These are phyloP conservation scores for Alviniconcha strummeri DNA, from an alignment of 2,888 invertebrate species.

Conservation along the genomic window DNA sequence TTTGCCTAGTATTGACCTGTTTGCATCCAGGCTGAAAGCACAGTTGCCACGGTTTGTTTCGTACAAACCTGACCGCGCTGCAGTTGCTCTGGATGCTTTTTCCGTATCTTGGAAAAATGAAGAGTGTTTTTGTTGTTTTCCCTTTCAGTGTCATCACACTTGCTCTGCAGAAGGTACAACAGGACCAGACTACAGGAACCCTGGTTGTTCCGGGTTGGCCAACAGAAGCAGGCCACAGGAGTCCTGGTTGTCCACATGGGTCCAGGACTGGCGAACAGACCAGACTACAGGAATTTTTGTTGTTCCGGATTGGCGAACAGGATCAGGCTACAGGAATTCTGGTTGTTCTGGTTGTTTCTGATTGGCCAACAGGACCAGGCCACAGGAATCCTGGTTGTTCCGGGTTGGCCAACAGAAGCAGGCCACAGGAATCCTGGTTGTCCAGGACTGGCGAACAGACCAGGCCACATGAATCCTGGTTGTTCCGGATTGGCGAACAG, in stretches of 20 bases:
- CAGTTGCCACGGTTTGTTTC: conserved; percentile 21
- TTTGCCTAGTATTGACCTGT: conserved; percentile 22
- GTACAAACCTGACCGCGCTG: conserved; percentile 34
- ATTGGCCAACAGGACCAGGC: conserved; percentile 32
- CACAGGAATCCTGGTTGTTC: too few species aligned
- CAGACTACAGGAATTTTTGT: too few species aligned
- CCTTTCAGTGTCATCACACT: conserved; percentile 29
- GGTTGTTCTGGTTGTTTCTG: conserved; percentile 33
- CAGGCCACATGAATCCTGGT: too few species aligned
- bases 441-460: too few species aligned
- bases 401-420: conserved; percentile 37
- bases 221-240: too few species aligned
- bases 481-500: too few species aligned
- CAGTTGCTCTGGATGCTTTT: conserved; percentile 36
- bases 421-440: too few species aligned
- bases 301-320: conserved; percentile 18
- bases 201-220: conserved; percentile 30
- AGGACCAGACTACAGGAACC: conserved; percentile 15
- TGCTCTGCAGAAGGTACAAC: conserved; percentile 32
- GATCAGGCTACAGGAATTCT: conserved; percentile 33
- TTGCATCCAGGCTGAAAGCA: conserved; percentile 31
- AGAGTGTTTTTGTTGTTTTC: conserved; percentile 29
- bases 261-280: conserved; percentile 24
- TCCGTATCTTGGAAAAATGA: conserved; percentile 28
- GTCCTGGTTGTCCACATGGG: conserved; percentile 24